Conservation (phyloP, 1,140 invertebrate genomes). For the Drosophila busckii region DNA sequence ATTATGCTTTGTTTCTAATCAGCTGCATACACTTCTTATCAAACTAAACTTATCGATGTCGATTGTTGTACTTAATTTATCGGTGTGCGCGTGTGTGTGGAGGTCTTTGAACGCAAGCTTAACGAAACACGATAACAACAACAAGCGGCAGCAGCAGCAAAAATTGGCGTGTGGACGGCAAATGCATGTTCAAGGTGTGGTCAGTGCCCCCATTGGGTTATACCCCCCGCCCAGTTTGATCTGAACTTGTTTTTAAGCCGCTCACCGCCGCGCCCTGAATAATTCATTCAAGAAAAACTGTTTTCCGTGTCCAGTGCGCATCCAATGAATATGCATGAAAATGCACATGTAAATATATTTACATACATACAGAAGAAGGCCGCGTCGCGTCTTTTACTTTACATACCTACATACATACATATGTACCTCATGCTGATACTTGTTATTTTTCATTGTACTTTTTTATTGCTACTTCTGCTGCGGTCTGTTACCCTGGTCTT, state of each 20-base stretch:
- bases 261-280: constrained; percentile 49
- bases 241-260: constrained; percentile 36
- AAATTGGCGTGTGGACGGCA: constrained; percentile 27
- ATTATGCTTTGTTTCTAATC: too few species aligned
- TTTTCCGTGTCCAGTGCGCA: constrained; percentile 40
- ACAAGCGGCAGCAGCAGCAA: constrained; percentile 24
- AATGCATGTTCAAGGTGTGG: constrained; percentile 49
- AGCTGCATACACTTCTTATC: too few species aligned
- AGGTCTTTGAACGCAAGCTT: constrained; percentile 53
- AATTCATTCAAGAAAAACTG: constrained; percentile 73
- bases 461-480: constrained; percentile 5
- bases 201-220: constrained; percentile 63
- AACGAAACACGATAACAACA: constrained; percentile 17
- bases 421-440: constrained; percentile 2
- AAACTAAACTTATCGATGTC: too few species aligned
- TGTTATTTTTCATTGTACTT: constrained; percentile 18
- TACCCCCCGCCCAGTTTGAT: too few species aligned
- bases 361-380: too few species aligned
- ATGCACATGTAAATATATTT: constrained; percentile 1
- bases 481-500: not conserved
- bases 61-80: not conserved
- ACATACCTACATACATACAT: not conserved
- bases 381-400: too few species aligned
- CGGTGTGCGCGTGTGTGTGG: not conserved
- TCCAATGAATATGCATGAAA: constrained; percentile 66